Conservation (phyloP, 1,140 invertebrate species). For the Subanguina moxae region DNA sequence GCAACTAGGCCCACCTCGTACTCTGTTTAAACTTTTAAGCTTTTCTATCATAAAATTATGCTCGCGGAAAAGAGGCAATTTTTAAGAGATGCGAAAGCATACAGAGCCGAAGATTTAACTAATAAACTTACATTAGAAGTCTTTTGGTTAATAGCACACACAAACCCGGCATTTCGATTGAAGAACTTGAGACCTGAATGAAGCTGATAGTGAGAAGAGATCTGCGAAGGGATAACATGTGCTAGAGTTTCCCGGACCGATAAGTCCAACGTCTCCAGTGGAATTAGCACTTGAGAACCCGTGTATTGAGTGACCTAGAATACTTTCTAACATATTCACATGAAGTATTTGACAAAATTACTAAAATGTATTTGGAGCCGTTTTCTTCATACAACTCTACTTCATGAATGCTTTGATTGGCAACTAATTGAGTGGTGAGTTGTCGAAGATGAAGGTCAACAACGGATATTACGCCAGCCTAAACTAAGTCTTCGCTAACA, state of each 20-base stretch:
- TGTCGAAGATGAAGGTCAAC: slow-evolving; percentile 36
- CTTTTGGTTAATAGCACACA: slow-evolving; percentile 2
- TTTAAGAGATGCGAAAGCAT: not conserved
- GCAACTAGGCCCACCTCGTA: too few relatives aligned
- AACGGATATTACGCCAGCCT: slow-evolving; percentile 28
- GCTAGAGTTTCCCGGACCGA: slow-evolving; percentile 29
- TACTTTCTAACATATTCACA: slow-evolving; percentile 5
- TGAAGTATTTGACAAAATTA: slow-evolving; percentile 15
- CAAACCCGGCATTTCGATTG: slow-evolving; percentile 3
- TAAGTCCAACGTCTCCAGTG: slow-evolving; percentile 16
- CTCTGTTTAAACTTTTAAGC: too few relatives aligned
- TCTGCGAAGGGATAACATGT: not conserved
- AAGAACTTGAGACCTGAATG: not conserved
- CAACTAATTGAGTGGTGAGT: slow-evolving; percentile 22
- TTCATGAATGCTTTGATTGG: slow-evolving; percentile 1
- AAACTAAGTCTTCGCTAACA: slow-evolving; percentile 19
- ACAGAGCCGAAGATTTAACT: not conserved
- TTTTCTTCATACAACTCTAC: slow-evolving; percentile 13
- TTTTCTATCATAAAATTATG: too few relatives aligned
- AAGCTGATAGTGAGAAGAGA: not conserved
- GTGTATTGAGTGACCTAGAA: slow-evolving; percentile 21
- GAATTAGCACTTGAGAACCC: slow-evolving; percentile 20
- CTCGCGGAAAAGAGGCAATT: too few relatives aligned
- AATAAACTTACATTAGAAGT: slow-evolving; percentile 2
- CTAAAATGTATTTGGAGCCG: slow-evolving; percentile 17